Conservation (phyloP, 1,140 invertebrate genomes). For the Temnothorax longispinosus region DNA sequence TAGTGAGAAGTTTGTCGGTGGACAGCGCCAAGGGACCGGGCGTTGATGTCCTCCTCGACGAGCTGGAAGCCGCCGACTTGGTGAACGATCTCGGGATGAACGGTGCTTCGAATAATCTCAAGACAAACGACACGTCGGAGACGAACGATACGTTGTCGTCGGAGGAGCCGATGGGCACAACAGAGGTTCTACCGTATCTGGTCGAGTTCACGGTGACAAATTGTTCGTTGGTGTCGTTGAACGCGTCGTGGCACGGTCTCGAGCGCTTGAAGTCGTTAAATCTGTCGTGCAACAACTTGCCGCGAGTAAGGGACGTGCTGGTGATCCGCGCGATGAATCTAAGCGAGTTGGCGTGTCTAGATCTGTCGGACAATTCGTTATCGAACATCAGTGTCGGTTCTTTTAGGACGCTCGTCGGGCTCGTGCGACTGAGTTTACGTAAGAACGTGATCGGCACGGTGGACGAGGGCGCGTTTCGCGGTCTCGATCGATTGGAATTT, state of each 20-base stretch:
- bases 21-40: slow-evolving; percentile 69
- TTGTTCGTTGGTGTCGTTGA: slow-evolving; percentile 77
- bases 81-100: slow-evolving; percentile 46
- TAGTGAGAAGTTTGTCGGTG: slow-evolving; percentile 62
- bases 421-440: slow-evolving; percentile 86
- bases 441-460: slow-evolving; percentile 86
- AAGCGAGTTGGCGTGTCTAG: slow-evolving; percentile 83
- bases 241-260: slow-evolving; percentile 84
- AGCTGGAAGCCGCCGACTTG: slow-evolving; percentile 68
- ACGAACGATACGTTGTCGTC: slow-evolving; percentile 16
- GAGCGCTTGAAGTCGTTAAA: slow-evolving; percentile 83
- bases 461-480: slow-evolving; percentile 85
- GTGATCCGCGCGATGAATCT: slow-evolving; percentile 68
- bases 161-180: not conserved
- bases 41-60: slow-evolving; percentile 70
- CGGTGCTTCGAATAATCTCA: slow-evolving; percentile 7
- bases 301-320: slow-evolving; percentile 77
- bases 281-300: slow-evolving; percentile 85
- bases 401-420: slow-evolving; percentile 79
- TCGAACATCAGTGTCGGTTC: slow-evolving; percentile 68
- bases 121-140: slow-evolving; percentile 36
- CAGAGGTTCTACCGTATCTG: slow-evolving; percentile 64
- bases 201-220: slow-evolving; percentile 76
- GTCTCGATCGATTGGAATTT: slow-evolving; percentile 82
- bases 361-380: slow-evolving; percentile 87